Evolutionary conservation across 2,888 invertebrate genomes (phyloP).

Genomic region (Phengaris arion): DNA sequence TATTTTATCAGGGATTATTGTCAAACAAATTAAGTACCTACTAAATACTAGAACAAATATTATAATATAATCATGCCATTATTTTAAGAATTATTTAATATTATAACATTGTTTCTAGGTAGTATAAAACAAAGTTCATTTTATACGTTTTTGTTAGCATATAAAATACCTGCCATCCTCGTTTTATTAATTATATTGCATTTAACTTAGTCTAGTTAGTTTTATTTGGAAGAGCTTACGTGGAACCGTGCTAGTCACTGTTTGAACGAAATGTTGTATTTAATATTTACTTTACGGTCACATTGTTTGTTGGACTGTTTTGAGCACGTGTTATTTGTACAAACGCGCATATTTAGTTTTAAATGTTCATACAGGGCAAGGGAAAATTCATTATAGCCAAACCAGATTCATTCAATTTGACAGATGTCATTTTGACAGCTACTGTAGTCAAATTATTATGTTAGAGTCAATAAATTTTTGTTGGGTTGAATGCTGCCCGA

Average conservation of each 20-base stretch:
- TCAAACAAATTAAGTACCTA: not conserved
- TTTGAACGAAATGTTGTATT: slow-evolving; percentile 1
- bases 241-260: slow-evolving; percentile 53
- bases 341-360: slow-evolving; percentile 14
- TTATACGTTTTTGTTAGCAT: slow-evolving; percentile 25
- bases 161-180: slow-evolving; percentile 14
- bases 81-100: slow-evolving; percentile 6
- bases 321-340: slow-evolving; percentile 16
- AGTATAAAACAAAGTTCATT: not conserved
- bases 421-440: not conserved
- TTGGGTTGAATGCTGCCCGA: not conserved
- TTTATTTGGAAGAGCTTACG: slow-evolving; percentile 50
- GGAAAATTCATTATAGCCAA: not conserved
- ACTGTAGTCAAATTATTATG: not conserved
- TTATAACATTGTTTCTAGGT: not conserved
- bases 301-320: not conserved
- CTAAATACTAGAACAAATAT: not conserved
- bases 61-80: not conserved
- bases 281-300: not conserved
- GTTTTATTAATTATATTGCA: slow-evolving; percentile 35
- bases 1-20: not conserved
- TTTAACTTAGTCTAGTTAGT: slow-evolving; percentile 46
- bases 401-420: not conserved
- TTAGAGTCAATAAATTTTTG: not conserved
- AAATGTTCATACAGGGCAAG: not conserved